Evolutionary conservation across 53 echinoderm and acorn worm species (phyloP), one percentile per base, ranked within the genome.

Genomic region (Echinometra lucunter): DNA sequence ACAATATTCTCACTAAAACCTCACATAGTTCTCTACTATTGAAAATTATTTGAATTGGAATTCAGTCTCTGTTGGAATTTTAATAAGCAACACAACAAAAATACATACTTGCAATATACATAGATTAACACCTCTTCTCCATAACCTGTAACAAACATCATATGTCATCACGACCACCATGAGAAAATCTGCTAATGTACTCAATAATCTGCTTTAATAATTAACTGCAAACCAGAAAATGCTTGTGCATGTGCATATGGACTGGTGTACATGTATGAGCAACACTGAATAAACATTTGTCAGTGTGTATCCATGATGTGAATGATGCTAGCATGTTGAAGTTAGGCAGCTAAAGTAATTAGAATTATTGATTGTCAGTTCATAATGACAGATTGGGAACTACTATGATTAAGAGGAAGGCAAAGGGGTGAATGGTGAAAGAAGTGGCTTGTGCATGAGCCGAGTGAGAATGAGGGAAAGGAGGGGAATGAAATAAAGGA

Each of bases 321-420:
- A 40, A 78, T 42, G 42, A 21, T 42, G 78, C 28, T 40, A 42
- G 78, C 42, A 18, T 78, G 78, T 42, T n/a, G n/a, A 78, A 78
- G 78, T 42, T 21, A 18, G 42, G 78, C 42, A 42, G 78, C 78
- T 78, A 78, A 78, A 78, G 78, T 78, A 78, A 78, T 78, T 78
- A 78, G 78, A 78, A 78, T 40, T 78, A 78, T 78, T 78, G 78
- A 78, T 78, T 12, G 78, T 19, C 42, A 78, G 6, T 11, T 17
- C 38, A 3, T 38, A 40, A 58, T 63, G 91, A 67, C 66, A 91
- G 91, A 67, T 63, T 16, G 91, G 0, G 91, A 6, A 40, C 42
- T 40, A 78, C 38, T 19, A 35, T 78, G 28, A 49, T 19, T 19
- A 40, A 38, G 4, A 18, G 15, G 19, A 75, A 3, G 40, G 37